phyloP scores from a whole-genome alignment of 1,140 invertebrate genomes.

The Calosoma granatense region DNA sequence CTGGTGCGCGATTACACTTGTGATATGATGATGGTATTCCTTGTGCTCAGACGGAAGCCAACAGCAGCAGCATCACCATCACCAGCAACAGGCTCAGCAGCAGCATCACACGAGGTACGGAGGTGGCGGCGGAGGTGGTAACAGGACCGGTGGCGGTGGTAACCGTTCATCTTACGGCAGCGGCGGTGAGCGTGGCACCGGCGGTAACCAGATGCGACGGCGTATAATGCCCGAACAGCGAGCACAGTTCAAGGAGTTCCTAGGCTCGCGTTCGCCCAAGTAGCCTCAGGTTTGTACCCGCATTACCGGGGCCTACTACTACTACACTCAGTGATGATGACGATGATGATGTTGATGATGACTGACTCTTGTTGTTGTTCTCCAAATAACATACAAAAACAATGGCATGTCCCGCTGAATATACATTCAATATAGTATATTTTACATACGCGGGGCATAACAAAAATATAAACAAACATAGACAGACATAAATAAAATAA shows the following conservation, averaged over 20 bases:
- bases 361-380: background rate
- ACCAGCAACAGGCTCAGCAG: background rate
- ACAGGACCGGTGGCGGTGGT: background rate
- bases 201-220: background rate
- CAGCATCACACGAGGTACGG: background rate
- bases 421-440: no score
- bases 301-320: background rate
- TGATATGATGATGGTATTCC: background rate
- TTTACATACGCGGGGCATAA: no score
- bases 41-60: background rate
- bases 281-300: constrained; percentile 9
- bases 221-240: constrained; percentile 1
- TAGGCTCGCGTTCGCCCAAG: constrained; percentile 10
- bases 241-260: constrained; percentile 4
- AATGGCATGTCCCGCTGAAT: no score
- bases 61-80: background rate
- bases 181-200: background rate
- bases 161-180: background rate
- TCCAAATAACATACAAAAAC: no score
- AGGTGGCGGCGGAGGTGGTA: background rate
- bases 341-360: no score
- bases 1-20: no score
- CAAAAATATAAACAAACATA: background rate
- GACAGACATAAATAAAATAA: background rate
- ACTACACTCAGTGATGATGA: constrained; percentile 1